phyloP scores from a whole-genome alignment of 2,113 vertebrate species.

The Isurus oxyrinchus region DNA sequence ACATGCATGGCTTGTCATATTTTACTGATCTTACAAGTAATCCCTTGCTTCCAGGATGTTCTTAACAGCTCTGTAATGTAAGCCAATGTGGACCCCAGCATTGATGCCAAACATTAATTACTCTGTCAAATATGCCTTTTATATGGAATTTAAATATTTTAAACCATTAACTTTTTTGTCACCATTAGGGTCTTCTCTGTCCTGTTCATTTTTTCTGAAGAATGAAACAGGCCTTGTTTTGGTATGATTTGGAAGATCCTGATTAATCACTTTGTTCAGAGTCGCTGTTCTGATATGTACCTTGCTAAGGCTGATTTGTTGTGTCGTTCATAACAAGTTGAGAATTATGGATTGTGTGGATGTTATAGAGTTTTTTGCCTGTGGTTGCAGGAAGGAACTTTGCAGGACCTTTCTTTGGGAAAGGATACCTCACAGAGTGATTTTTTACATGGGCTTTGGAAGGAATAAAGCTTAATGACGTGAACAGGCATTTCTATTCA shows the following conservation, averaged over 20 bases:
- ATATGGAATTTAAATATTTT: slow-evolving; percentile 25
- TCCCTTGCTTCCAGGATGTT: slow-evolving; percentile 22
- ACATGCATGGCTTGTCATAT: slow-evolving; percentile 35
- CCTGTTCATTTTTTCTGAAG: background rate
- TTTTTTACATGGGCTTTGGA: background rate
- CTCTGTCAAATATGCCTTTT: background rate
- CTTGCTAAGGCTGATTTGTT: background rate
- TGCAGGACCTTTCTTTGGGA: background rate
- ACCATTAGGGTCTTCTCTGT: background rate
- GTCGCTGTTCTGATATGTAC: background rate
- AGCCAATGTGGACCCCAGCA: background rate
- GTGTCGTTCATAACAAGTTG: background rate
- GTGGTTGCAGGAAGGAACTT: too few relatives aligned
- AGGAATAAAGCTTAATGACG: background rate
- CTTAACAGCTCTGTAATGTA: background rate
- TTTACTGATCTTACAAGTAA: slow-evolving; percentile 37
- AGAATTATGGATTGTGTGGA: background rate
- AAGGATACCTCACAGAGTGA: background rate
- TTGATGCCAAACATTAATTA: slow-evolving; percentile 3
- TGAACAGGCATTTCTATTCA: too few relatives aligned
- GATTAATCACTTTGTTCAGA: background rate
- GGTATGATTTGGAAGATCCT: background rate
- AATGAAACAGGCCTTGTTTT: background rate
- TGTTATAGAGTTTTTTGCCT: background rate
- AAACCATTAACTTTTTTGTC: background rate